Conservation (phyloP, 2,888 invertebrate genomes). For the Opisthograptis luteolata region DNA sequence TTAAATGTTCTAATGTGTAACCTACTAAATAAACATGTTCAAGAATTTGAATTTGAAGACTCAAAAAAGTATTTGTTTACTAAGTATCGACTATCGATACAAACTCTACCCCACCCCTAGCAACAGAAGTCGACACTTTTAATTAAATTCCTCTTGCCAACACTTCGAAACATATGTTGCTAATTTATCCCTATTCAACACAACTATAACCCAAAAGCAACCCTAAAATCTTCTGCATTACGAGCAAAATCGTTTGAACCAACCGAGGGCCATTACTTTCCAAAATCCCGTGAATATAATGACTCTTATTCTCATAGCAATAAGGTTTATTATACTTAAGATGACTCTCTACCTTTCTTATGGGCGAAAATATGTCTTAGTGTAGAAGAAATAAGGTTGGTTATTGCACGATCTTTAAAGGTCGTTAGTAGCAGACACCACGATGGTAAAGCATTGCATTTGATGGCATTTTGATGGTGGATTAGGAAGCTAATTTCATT, state of each 20-base stretch:
- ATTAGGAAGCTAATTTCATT: conserved; percentile 36
- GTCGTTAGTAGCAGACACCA: conserved; percentile 26
- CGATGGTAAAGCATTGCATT: conserved; percentile 11
- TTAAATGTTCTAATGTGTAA: too few relatives aligned
- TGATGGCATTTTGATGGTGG: conserved; percentile 39
- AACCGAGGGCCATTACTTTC: neutral
- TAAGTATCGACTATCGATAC: conserved; percentile 15
- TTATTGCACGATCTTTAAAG: conserved; percentile 4
- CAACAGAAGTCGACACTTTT: conserved; percentile 69
- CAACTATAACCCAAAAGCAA: conserved; percentile 23
- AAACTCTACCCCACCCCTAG: conserved; percentile 39
- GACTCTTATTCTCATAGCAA: neutral
- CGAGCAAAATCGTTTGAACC: conserved; percentile 22
- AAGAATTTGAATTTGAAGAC: too few relatives aligned
- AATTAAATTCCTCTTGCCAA: conserved; percentile 85
- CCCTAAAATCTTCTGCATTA: conserved; percentile 7
- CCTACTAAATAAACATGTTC: too few relatives aligned
- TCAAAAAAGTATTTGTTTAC: too few relatives aligned
- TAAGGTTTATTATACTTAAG: conserved; percentile 10
- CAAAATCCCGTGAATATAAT: neutral
- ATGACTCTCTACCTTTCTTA: neutral
- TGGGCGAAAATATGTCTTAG: conserved; percentile 16
- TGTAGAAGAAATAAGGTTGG: conserved; percentile 1
- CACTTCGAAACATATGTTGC: conserved; percentile 80
- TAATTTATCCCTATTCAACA: conserved; percentile 53